Evolutionary conservation across 2,797 vertebrate species (phyloP), one percentile per base, ranked within the genome.

Genomic region (Poecilia velifera): DNA sequence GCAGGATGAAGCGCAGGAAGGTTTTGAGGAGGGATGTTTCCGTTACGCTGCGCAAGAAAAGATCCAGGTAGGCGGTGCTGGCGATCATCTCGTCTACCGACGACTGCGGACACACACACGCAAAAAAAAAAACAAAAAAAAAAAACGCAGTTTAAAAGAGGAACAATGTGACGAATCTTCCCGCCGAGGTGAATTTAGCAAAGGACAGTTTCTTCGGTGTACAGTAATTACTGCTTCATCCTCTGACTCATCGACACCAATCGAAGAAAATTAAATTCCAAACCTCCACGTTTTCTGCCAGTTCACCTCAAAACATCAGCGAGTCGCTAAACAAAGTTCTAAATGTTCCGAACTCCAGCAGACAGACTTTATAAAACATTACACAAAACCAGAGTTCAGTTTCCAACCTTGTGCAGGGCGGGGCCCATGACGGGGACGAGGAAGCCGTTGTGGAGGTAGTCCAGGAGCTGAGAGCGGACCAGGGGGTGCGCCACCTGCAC

Each of bases 371-470:
- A 70, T 41, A 28, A 66, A 43, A 10, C 2, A 1, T 22, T 4
- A 16, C 16, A 66, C 49, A 64, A 22, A 22, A 22, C 51, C 1
- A 36, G 14, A 39, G 13, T 7, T 68, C 34, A 3, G 0, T 2
- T 36, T 51, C 49, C 20, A 14, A 97, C 96, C 96, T 97, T 97
- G 84, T 97, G 96, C 82, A 99, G 93, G 0, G 98, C 98, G 0
- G 98, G 98, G 31, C 98, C 97, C 96, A 99, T 97, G 80, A 99
- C 98, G 0, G 98, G 98, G 68, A 99, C 96, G 0, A 99, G 95
- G 94, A 99, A 99, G 74, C 98, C 98, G 0, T 98, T 98, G 93
- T 99, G 98, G 82, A 99, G 96, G 53, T 99, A 99, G 89, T 98
- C 97, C 80, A 99, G 96, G 80, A 99, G 94, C 95, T 99, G 98